Evolutionary conservation across 2,113 vertebrate species (phyloP).

Genomic region (Mus pahari): DNA sequence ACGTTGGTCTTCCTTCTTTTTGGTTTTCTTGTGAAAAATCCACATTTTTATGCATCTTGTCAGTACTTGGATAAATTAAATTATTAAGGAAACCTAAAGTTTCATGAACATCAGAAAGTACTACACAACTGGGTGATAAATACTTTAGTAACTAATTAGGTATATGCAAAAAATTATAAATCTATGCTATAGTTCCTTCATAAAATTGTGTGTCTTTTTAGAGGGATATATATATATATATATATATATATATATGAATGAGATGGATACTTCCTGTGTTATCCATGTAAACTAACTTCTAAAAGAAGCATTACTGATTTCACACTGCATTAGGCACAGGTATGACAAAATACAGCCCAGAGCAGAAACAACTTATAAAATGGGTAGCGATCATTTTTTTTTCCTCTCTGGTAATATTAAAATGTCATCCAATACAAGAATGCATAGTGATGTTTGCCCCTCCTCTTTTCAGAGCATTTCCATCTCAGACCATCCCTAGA

Average conservation of each 20-base stretch:
- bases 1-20: too few species aligned
- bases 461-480: constrained; percentile 74
- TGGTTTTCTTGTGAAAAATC: too few species aligned
- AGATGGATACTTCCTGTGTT: not conserved
- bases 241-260: not conserved
- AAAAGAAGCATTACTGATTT: constrained; percentile 31
- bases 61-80: constrained; percentile 40
- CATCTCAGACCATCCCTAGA: constrained; percentile 81
- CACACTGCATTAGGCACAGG: not conserved
- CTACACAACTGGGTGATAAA: not conserved
- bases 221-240: not conserved
- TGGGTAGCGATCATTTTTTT: constrained; percentile 14
- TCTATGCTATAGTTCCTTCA: not conserved
- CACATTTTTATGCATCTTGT: constrained; percentile 13
- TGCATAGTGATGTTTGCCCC: constrained; percentile 73
- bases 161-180: not conserved
- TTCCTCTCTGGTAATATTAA: constrained; percentile 14
- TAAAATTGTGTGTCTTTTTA: constrained; percentile 7
- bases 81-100: constrained; percentile 43
- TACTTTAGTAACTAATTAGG: constrained; percentile 29
- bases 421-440: constrained; percentile 44
- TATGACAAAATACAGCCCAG: not conserved
- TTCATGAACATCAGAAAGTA: constrained; percentile 21
- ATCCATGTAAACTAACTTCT: constrained; percentile 51
- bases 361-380: constrained; percentile 42